Conservation (phyloP, 2,888 invertebrate genomes). For the Gymnosoma rotundatum region DNA sequence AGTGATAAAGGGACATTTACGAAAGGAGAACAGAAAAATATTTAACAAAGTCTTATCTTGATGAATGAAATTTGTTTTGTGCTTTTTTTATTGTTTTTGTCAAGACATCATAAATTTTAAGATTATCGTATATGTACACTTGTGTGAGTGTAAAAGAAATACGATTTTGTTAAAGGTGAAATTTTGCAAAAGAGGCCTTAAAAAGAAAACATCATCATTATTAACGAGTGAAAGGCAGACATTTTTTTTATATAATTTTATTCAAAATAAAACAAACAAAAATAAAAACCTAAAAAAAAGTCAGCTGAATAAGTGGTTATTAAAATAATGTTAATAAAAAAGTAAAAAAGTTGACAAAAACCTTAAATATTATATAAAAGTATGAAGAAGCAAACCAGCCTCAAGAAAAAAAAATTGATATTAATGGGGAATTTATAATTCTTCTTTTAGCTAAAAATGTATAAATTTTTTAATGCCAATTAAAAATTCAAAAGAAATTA, state of each 20-base stretch:
- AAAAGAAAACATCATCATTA: constrained; percentile 4
- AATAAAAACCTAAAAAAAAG: constrained; percentile 38
- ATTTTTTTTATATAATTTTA: constrained; percentile 67
- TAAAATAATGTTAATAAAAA: constrained; percentile 18
- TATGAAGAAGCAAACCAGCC: not conserved
- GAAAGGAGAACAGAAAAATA: constrained; percentile 4
- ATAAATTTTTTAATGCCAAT: too few species aligned
- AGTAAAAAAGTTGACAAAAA: constrained; percentile 26
- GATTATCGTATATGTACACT: not conserved
- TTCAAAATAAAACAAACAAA: constrained; percentile 26
- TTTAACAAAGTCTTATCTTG: not conserved
- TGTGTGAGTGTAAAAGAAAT: not conserved
- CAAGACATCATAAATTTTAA: too few species aligned
- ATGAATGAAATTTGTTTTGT: constrained; percentile 35
- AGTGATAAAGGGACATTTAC: constrained; percentile 16
- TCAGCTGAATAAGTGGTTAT: constrained; percentile 39
- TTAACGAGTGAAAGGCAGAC: constrained; percentile 68
- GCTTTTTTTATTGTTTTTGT: not conserved
- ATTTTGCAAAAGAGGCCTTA: constrained; percentile 17
- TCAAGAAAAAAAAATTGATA: not conserved
- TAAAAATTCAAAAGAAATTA: too few species aligned
- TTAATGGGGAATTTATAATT: constrained; percentile 21
- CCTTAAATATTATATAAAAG: not conserved
- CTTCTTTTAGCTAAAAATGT: too few species aligned
- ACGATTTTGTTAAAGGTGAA: constrained; percentile 19